A percentile compares a stretch with the other conserved stretches of the same genome.
These are phyloP conservation scores for Aproaerema taeniolella DNA, from an alignment of 2,888 invertebrate species.

Conservation along the genomic window DNA sequence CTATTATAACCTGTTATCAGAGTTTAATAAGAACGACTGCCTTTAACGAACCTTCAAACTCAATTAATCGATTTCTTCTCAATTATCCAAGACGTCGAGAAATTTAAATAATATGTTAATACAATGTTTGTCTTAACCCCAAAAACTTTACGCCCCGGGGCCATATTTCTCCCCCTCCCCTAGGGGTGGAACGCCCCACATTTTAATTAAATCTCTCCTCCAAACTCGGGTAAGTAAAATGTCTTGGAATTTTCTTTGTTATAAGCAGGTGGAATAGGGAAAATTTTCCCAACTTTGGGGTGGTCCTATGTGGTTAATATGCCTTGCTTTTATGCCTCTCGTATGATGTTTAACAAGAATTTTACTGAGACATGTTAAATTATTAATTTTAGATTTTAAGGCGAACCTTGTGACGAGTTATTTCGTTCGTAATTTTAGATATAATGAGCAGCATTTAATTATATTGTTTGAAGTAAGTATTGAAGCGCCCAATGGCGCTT, in stretches of 20 bases:
- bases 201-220: constrained; percentile 70
- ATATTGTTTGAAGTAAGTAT: too few relatives aligned
- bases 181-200: constrained; percentile 35
- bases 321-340: too few relatives aligned
- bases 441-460: too few relatives aligned
- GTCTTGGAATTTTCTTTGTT: constrained; percentile 67
- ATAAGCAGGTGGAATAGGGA: constrained; percentile 36
- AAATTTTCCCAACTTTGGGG: constrained; percentile 17
- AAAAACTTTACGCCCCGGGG: constrained; percentile 50
- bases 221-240: constrained; percentile 48
- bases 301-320: background rate
- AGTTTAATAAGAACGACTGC: too few relatives aligned
- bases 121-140: constrained; percentile 63
- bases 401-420: too few relatives aligned
- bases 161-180: constrained; percentile 53
- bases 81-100: constrained; percentile 18
- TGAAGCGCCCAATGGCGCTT: too few relatives aligned
- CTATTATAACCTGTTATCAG: too few relatives aligned
- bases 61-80: constrained; percentile 3
- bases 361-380: too few relatives aligned
- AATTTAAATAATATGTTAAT: constrained; percentile 74
- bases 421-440: too few relatives aligned
- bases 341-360: too few relatives aligned
- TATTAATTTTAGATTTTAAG: too few relatives aligned
- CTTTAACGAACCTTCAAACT: too few relatives aligned